Base-by-base conservation (phyloP, 1,140 invertebrate species). In the Danaus plexippus region DNA sequence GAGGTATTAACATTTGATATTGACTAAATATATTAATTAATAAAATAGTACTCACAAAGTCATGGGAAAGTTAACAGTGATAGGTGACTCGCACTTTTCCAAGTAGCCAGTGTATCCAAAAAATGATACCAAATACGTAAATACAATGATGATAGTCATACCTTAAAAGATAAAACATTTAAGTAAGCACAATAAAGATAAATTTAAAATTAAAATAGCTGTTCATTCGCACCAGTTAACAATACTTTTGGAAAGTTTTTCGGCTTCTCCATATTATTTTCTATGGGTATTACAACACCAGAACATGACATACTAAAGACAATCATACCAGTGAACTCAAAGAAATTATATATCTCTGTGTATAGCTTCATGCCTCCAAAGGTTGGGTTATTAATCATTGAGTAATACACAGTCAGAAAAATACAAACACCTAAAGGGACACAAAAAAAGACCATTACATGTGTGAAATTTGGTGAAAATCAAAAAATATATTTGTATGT, bases 251-350 rank as follows among this genome's bases (percentile, higher is more conserved):
- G 58, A 53, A 67, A 80, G 32, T 73, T 72, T 0, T 54, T 49
- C 0, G 80, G 79, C 3, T 77, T 64, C 9, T 61, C 63, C 81
- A 85, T 83, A 32, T 80, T 81, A 41, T 77, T 79, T 44, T 81
- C 77, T n/a, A 85, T 73, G 0, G 79, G 72, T 8, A 85, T 69
- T 1, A 80, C 71, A 0, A 82, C 73, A 2, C 79, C 76, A 0
- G 72, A 64, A 40, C 73, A 80, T 0, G 79, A 82, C 81, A 85
- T 82, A 42, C 76, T 77, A 54, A 80, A 82, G 1, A 80, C 73
- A 0, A 52, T 15, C 69, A 85, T 76, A 6, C 81, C 81, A 1
- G 68, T 56, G 13, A 65, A 80, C 47, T 77, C 69, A 10, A 84
- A 71, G 11, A 61, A 63, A 2, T 57, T 50, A 8, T 68, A 68